phyloP scores from a whole-genome alignment of 2,113 vertebrate species.

The Neolamprologus caudopunctatus region DNA sequence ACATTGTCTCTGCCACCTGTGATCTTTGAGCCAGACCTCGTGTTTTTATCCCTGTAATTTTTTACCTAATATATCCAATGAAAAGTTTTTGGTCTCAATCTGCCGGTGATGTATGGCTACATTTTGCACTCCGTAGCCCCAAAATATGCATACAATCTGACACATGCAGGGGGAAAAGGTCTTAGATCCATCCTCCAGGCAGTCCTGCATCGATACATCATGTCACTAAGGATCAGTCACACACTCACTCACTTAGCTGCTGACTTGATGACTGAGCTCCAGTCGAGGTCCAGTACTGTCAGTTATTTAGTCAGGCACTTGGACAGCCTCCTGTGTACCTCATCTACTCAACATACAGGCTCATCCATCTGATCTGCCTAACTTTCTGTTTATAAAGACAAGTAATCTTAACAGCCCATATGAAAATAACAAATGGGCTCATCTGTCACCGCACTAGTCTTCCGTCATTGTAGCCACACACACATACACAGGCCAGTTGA shows the following conservation, averaged over 20 bases:
- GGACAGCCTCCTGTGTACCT: constrained; percentile 26
- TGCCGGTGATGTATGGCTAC: neutral
- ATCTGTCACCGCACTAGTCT: neutral
- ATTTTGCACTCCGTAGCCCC: neutral
- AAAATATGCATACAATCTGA: constrained; percentile 31
- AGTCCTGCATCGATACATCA: constrained; percentile 30
- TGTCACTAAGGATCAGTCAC: constrained; percentile 48
- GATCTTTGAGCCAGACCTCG: neutral
- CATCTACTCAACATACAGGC: neutral
- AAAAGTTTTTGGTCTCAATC: constrained; percentile 29
- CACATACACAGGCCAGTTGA: neutral
- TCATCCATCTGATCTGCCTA: constrained; percentile 10
- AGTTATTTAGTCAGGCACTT: constrained; percentile 38
- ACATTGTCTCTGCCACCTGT: constrained; percentile 15
- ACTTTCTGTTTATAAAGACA: constrained; percentile 10
- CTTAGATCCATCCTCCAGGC: constrained; percentile 38
- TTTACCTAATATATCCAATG: neutral
- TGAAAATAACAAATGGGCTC: constrained; percentile 3
- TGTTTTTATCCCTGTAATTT: constrained; percentile 1
- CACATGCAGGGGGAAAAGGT: neutral
- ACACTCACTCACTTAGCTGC: constrained; percentile 43
- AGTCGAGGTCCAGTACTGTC: constrained; percentile 8
- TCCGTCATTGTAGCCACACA: neutral
- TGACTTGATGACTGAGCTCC: constrained; percentile 37
- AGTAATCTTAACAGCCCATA: neutral